phyloP scores from a whole-genome alignment of 2,113 vertebrate species.

The Gobio gobio region DNA sequence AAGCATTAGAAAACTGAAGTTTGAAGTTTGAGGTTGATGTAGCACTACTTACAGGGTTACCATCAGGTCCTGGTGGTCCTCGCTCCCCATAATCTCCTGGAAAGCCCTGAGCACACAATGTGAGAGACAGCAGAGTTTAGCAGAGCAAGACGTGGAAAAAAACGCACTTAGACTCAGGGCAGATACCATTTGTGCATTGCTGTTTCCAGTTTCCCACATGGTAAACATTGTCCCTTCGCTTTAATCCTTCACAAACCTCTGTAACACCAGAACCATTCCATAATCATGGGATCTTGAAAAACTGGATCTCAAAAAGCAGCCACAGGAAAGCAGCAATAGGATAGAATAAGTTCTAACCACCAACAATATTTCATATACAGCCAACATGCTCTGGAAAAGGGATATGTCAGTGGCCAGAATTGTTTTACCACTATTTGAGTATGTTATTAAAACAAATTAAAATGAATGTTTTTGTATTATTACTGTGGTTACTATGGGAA shows the following conservation, averaged over 20 bases:
- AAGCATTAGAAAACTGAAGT: not conserved
- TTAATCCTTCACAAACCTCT: conserved; percentile 8
- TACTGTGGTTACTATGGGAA: not conserved
- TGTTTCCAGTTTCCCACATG: not conserved
- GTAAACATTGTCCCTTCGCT: conserved; percentile 6
- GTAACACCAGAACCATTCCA: not conserved
- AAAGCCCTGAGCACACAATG: conserved; percentile 85
- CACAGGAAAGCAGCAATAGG: not conserved
- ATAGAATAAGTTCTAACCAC: not conserved
- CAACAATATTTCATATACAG: not conserved
- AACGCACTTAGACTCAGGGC: not conserved
- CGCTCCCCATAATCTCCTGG: conserved; percentile 91
- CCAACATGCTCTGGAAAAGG: not conserved
- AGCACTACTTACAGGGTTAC: conserved; percentile 90
- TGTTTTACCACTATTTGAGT: not conserved
- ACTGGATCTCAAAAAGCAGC: not conserved
- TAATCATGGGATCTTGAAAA: conserved; percentile 25
- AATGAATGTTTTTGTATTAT: not conserved
- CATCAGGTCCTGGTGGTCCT: conserved; percentile 92
- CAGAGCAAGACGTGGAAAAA: not conserved
- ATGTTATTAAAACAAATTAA: not conserved
- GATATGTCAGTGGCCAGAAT: not conserved
- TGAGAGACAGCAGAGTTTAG: conserved; percentile 51
- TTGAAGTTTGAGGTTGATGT: not conserved
- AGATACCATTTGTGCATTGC: conserved; percentile 15